A percentile compares a stretch with the other conserved stretches of the same genome.
Evolutionary conservation across 2,797 vertebrate species (phyloP).

Genomic region (Streptopelia turtur): DNA sequence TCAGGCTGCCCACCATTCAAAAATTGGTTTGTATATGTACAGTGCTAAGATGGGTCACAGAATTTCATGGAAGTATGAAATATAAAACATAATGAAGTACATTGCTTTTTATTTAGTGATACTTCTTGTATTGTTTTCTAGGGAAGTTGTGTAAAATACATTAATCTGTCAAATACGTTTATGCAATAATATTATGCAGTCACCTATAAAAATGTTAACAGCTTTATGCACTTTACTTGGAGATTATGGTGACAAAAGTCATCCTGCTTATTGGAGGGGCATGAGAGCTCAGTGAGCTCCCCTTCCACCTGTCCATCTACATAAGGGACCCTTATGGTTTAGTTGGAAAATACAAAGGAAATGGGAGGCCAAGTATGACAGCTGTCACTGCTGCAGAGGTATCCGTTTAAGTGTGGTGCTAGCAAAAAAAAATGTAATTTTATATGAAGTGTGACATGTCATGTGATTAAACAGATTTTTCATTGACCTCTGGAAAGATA

Average conservation of each 20-base stretch:
- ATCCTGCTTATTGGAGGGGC: not conserved
- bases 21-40: not conserved
- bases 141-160: not conserved
- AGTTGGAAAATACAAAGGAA: not conserved
- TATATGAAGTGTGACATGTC: not conserved
- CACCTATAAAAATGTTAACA: conserved; percentile 34
- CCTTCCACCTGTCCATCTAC: not conserved
- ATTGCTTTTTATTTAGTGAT: conserved; percentile 23
- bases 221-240: conserved; percentile 13
- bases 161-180: conserved; percentile 27
- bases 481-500: not conserved
- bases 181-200: not conserved
- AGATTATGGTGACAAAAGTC: not conserved
- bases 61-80: not conserved
- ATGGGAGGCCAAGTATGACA: not conserved
- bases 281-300: not conserved
- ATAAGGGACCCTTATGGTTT: not conserved
- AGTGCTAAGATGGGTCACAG: not conserved
- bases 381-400: not conserved
- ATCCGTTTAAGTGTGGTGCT: not conserved
- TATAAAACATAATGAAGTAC: not conserved
- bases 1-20: not conserved
- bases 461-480: not conserved
- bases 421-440: not conserved
- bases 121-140: not conserved